Evolutionary conservation across 2,888 invertebrate species (phyloP), one percentile per base, ranked within the genome.

Genomic region (Acrobasis consociella): DNA sequence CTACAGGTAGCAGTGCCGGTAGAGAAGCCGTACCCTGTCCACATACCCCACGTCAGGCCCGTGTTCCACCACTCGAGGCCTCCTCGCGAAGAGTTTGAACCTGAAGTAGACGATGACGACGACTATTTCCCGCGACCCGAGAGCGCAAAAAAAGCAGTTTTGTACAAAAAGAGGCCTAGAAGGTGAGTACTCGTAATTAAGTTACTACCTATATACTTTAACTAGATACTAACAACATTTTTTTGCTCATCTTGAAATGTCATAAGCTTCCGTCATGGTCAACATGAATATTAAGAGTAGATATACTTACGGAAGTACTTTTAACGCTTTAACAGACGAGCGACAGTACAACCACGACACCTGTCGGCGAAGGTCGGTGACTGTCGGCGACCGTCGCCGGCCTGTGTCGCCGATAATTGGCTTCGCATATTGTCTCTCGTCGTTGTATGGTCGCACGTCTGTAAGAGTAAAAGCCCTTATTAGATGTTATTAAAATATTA

Each of bases 11-110:
- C 94, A 78, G 95, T 96, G 5, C 95, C 95, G 71, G 94, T 97
- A 55, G 94, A 95, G 61, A 95, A 95, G 78, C 96, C 96, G 5
- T 95, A 95, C 76, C 96, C 97, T 37, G 94, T 96, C 1, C 94
- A 94, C 69, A 93, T 96, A 49, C 96, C 95, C 49, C 94, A 96
- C 67, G 82, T 94, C 49, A 89, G 93, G 71, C 94, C 94, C 1
- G 89, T 94, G 62, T 91, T 91, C 75, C 91, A 92, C 70, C 90
- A 91, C 71, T 81, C 89, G 22, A 82, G 83, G 65, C 81, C 77
- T 3, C 70, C 84, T 9, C 79, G 82, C 16, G 90, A 90, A 16
- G 87, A 88, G 16, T 71, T 74, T 39, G 85, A 86, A 42, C 69
- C 74, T 9, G 67, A 74, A 49, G 76, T 77, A 7, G 91, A 88